Percentiles rank a stretch among this genome's conserved stretches.
Evolutionary conservation across 2,113 vertebrate species (phyloP).

Genomic region (Paedocypris sp.): DNA sequence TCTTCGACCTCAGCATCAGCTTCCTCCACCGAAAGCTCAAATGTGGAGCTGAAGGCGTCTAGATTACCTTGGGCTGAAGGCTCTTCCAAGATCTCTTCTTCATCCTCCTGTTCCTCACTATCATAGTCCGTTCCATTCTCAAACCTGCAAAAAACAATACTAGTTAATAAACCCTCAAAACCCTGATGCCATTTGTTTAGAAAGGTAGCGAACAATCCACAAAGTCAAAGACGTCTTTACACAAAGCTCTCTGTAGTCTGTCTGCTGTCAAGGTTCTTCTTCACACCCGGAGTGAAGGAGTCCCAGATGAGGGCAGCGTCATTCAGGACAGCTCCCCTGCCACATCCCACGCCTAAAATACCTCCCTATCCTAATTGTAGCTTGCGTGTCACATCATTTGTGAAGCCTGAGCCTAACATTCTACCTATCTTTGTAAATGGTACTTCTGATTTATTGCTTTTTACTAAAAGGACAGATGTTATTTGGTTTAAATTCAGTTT

Average conservation of each 20-base stretch:
- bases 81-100: constrained; percentile 24
- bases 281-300: constrained; percentile 16
- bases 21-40: constrained; percentile 58
- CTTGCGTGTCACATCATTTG: constrained; percentile 16
- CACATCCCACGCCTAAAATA: constrained; percentile 22
- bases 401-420: too few relatives aligned
- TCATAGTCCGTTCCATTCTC: constrained; percentile 24
- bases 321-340: constrained; percentile 38
- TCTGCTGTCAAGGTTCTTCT: constrained; percentile 25
- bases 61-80: constrained; percentile 39
- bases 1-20: constrained; percentile 43
- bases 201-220: not conserved
- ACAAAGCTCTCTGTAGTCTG: constrained; percentile 28
- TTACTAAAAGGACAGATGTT: too few relatives aligned
- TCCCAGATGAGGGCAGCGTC: constrained; percentile 27
- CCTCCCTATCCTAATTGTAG: constrained; percentile 6
- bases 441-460: too few relatives aligned
- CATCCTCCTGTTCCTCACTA: constrained; percentile 29
- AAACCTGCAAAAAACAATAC: constrained; percentile 15
- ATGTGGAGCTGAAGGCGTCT: constrained; percentile 63
- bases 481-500: too few relatives aligned
- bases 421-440: too few relatives aligned
- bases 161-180: not conserved
- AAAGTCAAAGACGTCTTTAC: not conserved
- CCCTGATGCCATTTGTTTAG: too few relatives aligned